phyloP scores from a whole-genome alignment of 2,797 vertebrate species.

The Sarcoramphus papa region DNA sequence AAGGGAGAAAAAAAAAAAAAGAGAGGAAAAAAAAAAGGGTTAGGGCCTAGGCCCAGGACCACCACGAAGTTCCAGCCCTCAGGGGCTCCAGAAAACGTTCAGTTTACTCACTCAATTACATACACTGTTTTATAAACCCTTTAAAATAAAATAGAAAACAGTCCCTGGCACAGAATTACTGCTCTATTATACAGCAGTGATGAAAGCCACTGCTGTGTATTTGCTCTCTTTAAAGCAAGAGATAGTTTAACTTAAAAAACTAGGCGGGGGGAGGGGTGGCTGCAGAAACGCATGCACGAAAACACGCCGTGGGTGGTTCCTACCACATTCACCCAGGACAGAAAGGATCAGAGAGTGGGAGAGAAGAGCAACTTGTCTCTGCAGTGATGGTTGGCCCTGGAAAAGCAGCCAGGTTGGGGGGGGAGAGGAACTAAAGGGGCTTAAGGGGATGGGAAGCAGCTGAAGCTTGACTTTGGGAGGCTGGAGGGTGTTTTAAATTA shows the following conservation, averaged over 20 bases:
- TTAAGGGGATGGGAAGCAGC: conserved; percentile 60
- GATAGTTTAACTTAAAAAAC: conserved; percentile 67
- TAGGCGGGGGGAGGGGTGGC: conserved; percentile 42
- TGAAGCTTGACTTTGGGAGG: conserved; percentile 51
- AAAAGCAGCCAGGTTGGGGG: conserved; percentile 27
- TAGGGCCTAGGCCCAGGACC: conserved; percentile 67
- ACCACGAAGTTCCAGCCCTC: conserved; percentile 67
- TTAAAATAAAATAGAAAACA: conserved; percentile 73
- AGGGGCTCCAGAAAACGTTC: conserved; percentile 64
- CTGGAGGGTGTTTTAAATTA: conserved; percentile 60
- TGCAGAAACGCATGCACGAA: conserved; percentile 58
- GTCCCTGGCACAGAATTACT: conserved; percentile 68
- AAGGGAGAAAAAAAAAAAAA: not conserved
- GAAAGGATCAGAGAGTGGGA: conserved; percentile 61
- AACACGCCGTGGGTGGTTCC: conserved; percentile 57
- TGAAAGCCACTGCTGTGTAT: conserved; percentile 65
- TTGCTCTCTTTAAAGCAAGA: conserved; percentile 68
- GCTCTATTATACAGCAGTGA: conserved; percentile 67
- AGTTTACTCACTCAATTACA: conserved; percentile 71
- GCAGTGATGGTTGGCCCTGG: conserved; percentile 40
- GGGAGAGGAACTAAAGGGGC: conserved; percentile 38
- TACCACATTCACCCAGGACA: conserved; percentile 61
- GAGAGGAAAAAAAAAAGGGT: conserved; percentile 39
- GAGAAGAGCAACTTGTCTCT: conserved; percentile 61
- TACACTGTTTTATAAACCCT: conserved; percentile 69